These are phyloP conservation scores for Coregonus clupeaformis DNA, from an alignment of 2,113 vertebrate species.

Conservation along the genomic window DNA sequence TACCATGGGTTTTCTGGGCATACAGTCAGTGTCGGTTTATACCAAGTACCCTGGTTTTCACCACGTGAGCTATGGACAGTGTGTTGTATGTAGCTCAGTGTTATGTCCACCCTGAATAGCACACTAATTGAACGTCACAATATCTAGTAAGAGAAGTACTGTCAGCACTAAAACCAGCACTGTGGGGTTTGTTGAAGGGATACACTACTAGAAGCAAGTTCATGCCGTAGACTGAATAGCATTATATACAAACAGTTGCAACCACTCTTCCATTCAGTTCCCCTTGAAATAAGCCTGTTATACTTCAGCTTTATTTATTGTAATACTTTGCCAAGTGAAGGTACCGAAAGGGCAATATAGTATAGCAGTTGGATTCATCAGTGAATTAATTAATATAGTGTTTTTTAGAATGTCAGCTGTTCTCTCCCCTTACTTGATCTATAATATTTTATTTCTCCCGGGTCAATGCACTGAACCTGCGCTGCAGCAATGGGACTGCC, in stretches of 20 bases:
- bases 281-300: constrained; percentile 33
- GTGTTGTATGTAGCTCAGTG: not conserved
- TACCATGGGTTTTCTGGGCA: not conserved
- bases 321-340: constrained; percentile 50
- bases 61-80: not conserved
- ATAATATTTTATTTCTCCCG: constrained; percentile 46
- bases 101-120: not conserved
- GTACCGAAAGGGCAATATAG: constrained; percentile 44
- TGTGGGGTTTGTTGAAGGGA: constrained; percentile 18
- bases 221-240: constrained; percentile 5
- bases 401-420: constrained; percentile 37
- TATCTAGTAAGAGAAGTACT: not conserved
- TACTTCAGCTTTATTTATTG: constrained; percentile 54
- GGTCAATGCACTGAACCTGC: constrained; percentile 66
- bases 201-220: constrained; percentile 28
- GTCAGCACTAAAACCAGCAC: constrained; percentile 15
- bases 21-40: not conserved
- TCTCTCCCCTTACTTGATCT: constrained; percentile 43
- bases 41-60: not conserved
- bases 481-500: constrained; percentile 55
- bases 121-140: not conserved
- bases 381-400: constrained; percentile 22
- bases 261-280: constrained; percentile 4
- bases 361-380: constrained; percentile 35
- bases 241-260: not conserved